These are phyloP conservation scores for Adoxophyes honmai DNA, from an alignment of 1,140 invertebrate species.

Conservation along the genomic window DNA sequence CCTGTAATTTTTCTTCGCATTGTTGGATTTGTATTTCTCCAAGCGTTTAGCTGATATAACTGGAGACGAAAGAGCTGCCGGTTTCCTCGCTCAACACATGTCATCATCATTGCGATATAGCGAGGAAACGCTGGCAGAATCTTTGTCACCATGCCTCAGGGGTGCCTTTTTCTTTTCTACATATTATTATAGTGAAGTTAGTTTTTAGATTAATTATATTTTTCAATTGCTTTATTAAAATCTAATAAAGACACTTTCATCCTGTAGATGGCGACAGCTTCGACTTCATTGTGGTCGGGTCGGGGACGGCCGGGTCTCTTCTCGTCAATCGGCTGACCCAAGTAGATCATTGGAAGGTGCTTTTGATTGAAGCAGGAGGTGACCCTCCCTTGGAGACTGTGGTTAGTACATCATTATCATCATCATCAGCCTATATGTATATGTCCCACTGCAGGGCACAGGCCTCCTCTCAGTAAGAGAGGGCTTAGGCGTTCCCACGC, in stretches of 20 bases:
- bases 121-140: too few relatives aligned
- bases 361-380: conserved; percentile 92
- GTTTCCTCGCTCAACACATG: not conserved
- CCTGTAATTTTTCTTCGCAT: too few relatives aligned
- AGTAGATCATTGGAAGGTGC: conserved; percentile 86
- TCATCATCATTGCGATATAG: not conserved
- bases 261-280: conserved; percentile 48
- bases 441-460: too few relatives aligned
- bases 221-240: not conserved
- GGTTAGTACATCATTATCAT: conserved; percentile 35
- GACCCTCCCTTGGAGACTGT: conserved; percentile 75
- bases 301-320: conserved; percentile 81
- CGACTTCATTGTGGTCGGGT: conserved; percentile 59
- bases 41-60: too few relatives aligned
- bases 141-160: too few relatives aligned
- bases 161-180: too few relatives aligned
- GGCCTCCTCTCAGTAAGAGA: too few relatives aligned
- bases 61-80: too few relatives aligned
- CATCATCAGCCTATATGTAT: too few relatives aligned
- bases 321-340: conserved; percentile 90
- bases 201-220: not conserved
- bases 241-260: not conserved
- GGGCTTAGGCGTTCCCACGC: too few relatives aligned
- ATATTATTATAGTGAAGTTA: too few relatives aligned
- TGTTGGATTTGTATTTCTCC: too few relatives aligned